Evolutionary conservation across 2,888 invertebrate genomes (phyloP), one percentile per base, ranked within the genome.

Genomic region (Halictus ligatus): DNA sequence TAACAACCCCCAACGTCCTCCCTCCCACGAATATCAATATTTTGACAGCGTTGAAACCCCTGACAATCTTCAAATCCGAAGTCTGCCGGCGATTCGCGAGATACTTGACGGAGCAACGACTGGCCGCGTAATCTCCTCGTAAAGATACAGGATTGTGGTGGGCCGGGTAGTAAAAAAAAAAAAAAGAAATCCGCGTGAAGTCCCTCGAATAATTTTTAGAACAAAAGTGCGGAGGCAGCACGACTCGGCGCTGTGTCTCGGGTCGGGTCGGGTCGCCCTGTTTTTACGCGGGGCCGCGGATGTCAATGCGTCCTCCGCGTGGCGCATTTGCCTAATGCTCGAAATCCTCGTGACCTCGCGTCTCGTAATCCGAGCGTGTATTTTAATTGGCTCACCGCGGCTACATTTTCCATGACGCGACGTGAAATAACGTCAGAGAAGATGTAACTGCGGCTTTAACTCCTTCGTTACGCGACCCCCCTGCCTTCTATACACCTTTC

Each of bases 271-370:
- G n/a, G 21, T 35, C 35, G 71, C 40, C 67, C 72, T 35, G 78
- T 78, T 81, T 86, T 85, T 75, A 64, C 81, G 69, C 29, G 60
- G 77, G 67, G 81, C 72, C 54, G 21, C 83, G 83, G 75, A 86
- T 75, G 83, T 87, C 87, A 76, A 87, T 87, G 87, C 83, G 83
- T 78, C 73, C 80, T 87, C 80, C 35, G 86, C 76, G 87, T 77
- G 29, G 25, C 75, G 86, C 87, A 87, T 87, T 87, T 84, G 84
- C 87, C 87, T 87, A 87, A 87, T 87, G 77, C 85, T 85, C 77
- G 80, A 81, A 83, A 88, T 81, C 85, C 79, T 81, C 81, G 72
- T 81, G 85, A 83, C 83, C 81, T 78, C 58, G 78, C 71, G 76
- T 79, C 80, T 77, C 79, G 46, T 88, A 88, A 86, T 83, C 81